phyloP scores from a whole-genome alignment of 2,797 vertebrate genomes.

The Hylomyscus alleni region DNA sequence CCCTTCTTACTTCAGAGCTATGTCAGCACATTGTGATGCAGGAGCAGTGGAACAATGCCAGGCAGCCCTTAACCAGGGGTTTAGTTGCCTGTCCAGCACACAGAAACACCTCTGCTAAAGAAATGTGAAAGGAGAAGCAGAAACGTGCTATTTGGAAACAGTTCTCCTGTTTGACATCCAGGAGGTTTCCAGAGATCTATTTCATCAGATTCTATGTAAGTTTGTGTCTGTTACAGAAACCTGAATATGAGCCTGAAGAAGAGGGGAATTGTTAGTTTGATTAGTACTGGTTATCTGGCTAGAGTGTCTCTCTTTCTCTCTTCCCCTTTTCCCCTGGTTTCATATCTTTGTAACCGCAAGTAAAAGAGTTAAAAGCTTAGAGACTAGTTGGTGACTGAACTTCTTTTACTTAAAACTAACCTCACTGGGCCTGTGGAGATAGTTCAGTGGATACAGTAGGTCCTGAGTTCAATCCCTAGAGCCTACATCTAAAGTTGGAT shows the following conservation, averaged over 20 bases:
- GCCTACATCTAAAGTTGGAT: neutral
- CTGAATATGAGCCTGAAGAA: neutral
- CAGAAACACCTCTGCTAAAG: conserved; percentile 53
- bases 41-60: conserved; percentile 53
- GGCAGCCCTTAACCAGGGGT: conserved; percentile 27
- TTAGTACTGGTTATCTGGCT: neutral
- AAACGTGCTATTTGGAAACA: neutral
- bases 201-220: conserved; percentile 70
- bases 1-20: conserved; percentile 36
- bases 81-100: neutral
- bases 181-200: conserved; percentile 55
- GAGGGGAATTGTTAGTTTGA: neutral
- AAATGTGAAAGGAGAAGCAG: conserved; percentile 67
- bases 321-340: conserved; percentile 38
- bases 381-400: neutral
- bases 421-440: neutral
- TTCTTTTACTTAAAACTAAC: conserved; percentile 30
- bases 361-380: neutral
- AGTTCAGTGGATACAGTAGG: neutral
- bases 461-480: neutral
- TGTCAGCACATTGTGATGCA: conserved; percentile 75
- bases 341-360: neutral
- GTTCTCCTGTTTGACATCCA: conserved; percentile 49
- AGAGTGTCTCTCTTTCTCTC: neutral
- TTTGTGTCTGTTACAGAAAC: neutral